A percentile compares a stretch with the other conserved stretches of the same genome.
phyloP scores from a whole-genome alignment of 2,797 vertebrate genomes.

The Chelidonichthys spinosus region DNA sequence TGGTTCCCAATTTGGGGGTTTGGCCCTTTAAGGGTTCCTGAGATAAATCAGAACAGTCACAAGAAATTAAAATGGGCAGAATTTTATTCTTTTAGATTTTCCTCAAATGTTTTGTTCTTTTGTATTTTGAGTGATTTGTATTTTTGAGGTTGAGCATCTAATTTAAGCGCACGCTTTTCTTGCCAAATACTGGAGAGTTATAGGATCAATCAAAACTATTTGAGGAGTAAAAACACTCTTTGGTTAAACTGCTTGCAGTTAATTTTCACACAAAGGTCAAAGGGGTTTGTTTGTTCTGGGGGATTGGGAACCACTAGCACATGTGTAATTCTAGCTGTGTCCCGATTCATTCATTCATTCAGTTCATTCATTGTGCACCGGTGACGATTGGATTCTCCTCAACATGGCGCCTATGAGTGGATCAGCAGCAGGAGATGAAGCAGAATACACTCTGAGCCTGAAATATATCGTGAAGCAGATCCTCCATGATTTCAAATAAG shows the following conservation, averaged over 20 bases:
- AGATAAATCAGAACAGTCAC: background rate
- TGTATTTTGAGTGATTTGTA: conserved; percentile 4
- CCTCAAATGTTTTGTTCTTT: background rate
- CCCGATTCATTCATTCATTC: too few relatives aligned
- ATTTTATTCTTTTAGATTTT: background rate
- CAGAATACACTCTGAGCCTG: too few relatives aligned
- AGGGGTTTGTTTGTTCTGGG: background rate
- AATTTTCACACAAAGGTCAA: background rate
- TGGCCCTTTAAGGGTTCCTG: background rate
- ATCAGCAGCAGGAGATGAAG: too few relatives aligned
- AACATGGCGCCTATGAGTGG: too few relatives aligned
- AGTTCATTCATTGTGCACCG: too few relatives aligned
- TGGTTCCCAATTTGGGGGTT: conserved; percentile 3
- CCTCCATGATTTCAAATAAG: too few relatives aligned
- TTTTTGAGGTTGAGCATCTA: background rate
- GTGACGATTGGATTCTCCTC: too few relatives aligned
- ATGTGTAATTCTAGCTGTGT: too few relatives aligned
- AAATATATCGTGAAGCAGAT: too few relatives aligned
- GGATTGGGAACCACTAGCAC: background rate
- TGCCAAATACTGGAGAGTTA: background rate
- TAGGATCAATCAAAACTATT: background rate
- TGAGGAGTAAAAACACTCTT: conserved; percentile 10
- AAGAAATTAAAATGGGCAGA: background rate
- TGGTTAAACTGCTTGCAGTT: conserved; percentile 6
- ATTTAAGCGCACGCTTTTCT: background rate